Base-by-base conservation (phyloP, 2,113 vertebrate genomes). In the Prietella phreatophila region DNA sequence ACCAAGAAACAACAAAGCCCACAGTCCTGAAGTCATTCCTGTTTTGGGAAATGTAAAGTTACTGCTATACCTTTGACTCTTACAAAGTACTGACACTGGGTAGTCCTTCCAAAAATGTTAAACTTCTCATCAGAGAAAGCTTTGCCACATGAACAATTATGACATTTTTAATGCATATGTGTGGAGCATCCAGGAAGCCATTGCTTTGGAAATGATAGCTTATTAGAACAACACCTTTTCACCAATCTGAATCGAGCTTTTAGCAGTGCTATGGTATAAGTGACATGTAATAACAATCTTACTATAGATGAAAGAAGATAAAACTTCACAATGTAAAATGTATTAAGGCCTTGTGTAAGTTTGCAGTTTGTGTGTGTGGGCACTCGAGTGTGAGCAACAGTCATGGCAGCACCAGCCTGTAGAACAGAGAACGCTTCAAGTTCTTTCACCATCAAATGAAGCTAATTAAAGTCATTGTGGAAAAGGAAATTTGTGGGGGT, bases 371-470 rank as follows among this genome's bases (percentile, higher is more conserved):
- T 19, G 15, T 50, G 50, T 61, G 56, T 55, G 33, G 20, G 33
- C 87, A 88, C n/a, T 65, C 47, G 47, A 85, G 83, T 83, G 79
- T 84, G 75, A 67, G 53, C 39, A 33, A 63, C 85, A 61, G 88
- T 39, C 86, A 81, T 69, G 80, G 79, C 56, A 79, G 33, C 63
- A 71, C 33, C 84, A 61, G 86, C 67, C 50, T n/a, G 55, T 39
- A 78, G 75, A 85, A 89, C 71, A 58, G 83, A 65, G 6, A 61
- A 83, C 65, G 20, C 58, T 61, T 86, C 47, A 25, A 17, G 39
- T 47, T 85, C 79, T 85, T 67, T 82, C 75, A 33, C 30, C 86
- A 63, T n/a, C 84, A 87, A 83, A 88, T 58, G 80, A 83, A 86
- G 82, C 86, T 83, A 83, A 86, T 86, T 86, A 85, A 33, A 85